phyloP scores from a whole-genome alignment of 35 echinoderm and acorn worm genomes.

The Antedon bifida region DNA sequence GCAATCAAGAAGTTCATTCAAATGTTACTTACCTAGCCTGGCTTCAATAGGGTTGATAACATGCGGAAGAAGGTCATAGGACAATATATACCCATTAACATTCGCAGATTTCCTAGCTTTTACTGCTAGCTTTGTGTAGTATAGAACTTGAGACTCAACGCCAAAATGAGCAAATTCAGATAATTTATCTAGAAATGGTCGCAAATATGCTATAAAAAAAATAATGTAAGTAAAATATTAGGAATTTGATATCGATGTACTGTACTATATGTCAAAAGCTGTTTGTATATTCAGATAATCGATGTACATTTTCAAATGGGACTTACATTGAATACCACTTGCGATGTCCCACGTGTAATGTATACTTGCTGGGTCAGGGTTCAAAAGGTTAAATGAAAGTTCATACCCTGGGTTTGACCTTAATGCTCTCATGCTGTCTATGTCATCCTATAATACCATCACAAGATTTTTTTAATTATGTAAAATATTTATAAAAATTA shows the following conservation, averaged over 20 bases:
- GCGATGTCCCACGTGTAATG: constrained; percentile 60
- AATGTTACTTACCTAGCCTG: constrained; percentile 42
- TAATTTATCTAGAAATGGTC: constrained; percentile 63
- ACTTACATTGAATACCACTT: constrained; percentile 50
- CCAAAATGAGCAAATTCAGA: constrained; percentile 76
- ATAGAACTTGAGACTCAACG: constrained; percentile 68
- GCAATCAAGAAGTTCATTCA: no score
- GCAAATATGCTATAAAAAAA: constrained; percentile 47
- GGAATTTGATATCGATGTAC: no score
- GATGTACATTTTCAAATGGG: no score
- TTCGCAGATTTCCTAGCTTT: constrained; percentile 32
- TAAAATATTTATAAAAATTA: background rate
- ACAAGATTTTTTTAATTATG: no score
- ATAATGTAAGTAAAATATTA: background rate
- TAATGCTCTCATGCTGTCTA: constrained; percentile 53
- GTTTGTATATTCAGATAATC: no score
- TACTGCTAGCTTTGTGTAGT: constrained; percentile 64
- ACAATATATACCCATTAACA: constrained; percentile 21
- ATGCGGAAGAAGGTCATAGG: constrained; percentile 22
- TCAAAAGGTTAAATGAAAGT: constrained; percentile 71
- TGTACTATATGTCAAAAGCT: no score
- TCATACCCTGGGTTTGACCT: constrained; percentile 77
- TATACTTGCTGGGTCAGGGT: constrained; percentile 61
- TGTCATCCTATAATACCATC: constrained; percentile 39
- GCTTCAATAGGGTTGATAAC: constrained; percentile 82